Percentiles rank a stretch among this genome's conserved stretches.
Evolutionary conservation across 2,888 invertebrate genomes (phyloP).

Genomic region (Yponomeuta plumbellus): DNA sequence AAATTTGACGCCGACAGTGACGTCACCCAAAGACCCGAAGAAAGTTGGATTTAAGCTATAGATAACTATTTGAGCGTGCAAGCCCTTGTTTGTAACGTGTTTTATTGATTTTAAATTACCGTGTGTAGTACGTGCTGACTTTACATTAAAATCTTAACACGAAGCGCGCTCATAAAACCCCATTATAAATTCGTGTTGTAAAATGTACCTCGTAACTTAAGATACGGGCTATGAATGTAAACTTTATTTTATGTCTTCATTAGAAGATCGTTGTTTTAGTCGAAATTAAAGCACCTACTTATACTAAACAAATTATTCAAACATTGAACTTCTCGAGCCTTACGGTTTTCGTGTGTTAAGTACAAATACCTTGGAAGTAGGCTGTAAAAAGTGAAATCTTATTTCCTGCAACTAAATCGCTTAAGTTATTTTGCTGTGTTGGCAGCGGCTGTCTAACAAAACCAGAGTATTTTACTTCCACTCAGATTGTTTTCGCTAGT

Average conservation of each 20-base stretch:
- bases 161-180: background rate
- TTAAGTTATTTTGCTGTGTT: too few species aligned
- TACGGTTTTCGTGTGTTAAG: too few species aligned
- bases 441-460: too few species aligned
- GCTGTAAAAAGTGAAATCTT: too few species aligned
- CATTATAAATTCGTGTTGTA: background rate
- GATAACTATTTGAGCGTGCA: background rate
- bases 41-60: background rate
- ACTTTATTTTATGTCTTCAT: background rate
- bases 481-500: background rate
- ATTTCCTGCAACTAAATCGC: too few species aligned
- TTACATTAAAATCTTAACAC: background rate
- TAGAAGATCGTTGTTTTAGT: background rate
- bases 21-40: background rate
- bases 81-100: background rate
- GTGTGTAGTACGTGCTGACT: background rate
- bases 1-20: too few species aligned
- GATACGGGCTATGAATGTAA: background rate
- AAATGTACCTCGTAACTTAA: conserved; percentile 1
- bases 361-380: too few species aligned
- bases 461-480: too few species aligned
- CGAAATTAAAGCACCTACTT: background rate
- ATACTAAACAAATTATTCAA: too few species aligned
- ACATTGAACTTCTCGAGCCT: too few species aligned
- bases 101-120: background rate